Evolutionary conservation across 2,113 vertebrate species (phyloP).

Genomic region (Cricetomys ansorgei): DNA sequence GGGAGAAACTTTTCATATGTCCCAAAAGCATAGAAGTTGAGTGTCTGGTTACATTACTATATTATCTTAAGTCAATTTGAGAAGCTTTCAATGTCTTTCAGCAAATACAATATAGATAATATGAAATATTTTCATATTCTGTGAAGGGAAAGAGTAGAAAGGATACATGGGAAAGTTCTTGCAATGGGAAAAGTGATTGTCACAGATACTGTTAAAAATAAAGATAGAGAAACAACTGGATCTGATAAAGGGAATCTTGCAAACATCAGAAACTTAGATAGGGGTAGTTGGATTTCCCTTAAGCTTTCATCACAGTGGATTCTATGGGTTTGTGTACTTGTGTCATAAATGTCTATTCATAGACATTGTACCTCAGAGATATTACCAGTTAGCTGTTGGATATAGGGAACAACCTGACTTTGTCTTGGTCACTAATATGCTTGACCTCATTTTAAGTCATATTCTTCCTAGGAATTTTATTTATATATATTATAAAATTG

Average conservation of each 20-base stretch:
- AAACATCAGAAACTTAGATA: neutral
- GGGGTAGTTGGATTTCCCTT: neutral
- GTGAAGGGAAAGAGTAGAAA: neutral
- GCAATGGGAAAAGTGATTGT: slow-evolving; percentile 38
- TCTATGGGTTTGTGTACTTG: neutral
- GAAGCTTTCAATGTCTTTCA: neutral
- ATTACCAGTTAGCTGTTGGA: neutral
- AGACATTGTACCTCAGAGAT: neutral
- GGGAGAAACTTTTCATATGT: neutral
- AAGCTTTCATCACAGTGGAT: neutral
- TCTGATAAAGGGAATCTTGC: slow-evolving; percentile 15
- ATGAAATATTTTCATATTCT: slow-evolving; percentile 1
- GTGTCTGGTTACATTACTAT: slow-evolving; percentile 12
- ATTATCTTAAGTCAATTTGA: slow-evolving; percentile 44
- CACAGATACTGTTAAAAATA: neutral
- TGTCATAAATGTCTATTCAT: neutral
- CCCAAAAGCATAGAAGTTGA: neutral
- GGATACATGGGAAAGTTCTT: slow-evolving; percentile 33
- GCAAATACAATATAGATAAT: neutral
- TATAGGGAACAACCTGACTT: neutral
- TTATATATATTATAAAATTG: neutral
- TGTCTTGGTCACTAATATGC: slow-evolving; percentile 10
- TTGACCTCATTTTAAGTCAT: slow-evolving; percentile 39
- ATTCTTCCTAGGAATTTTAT: slow-evolving; percentile 10
- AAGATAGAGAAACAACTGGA: neutral